Conservation (phyloP, 92 coral and sea anemone species). For the Epizoanthus illoricatus region DNA sequence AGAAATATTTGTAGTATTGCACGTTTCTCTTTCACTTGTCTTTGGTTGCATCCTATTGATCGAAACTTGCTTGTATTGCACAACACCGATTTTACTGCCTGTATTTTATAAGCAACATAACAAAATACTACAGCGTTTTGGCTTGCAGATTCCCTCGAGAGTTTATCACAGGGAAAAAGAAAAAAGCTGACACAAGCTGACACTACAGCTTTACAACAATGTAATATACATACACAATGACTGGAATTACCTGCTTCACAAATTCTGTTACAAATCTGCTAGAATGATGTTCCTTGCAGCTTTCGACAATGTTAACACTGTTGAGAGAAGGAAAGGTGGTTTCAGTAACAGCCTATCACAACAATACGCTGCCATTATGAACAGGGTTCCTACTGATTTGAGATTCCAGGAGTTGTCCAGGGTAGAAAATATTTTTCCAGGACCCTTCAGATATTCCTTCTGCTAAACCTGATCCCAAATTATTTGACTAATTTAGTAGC, state of each 20-base stretch:
- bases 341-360: no score
- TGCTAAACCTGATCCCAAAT: background rate
- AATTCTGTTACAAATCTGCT: conserved; percentile 6
- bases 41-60: no score
- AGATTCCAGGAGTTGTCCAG: no score
- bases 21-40: no score
- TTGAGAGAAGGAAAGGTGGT: background rate
- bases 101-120: no score
- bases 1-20: no score
- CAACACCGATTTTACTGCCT: no score
- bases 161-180: no score
- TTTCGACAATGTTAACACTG: background rate
- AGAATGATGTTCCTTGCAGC: background rate
- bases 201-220: background rate
- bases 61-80: no score
- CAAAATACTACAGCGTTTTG: no score
- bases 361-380: background rate
- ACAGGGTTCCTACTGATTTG: background rate
- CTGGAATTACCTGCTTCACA: conserved; percentile 17
- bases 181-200: no score
- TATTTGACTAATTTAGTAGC: background rate
- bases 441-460: background rate
- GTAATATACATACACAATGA: background rate
- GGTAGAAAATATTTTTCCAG: background rate
- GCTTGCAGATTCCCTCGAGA: no score